Conservation (phyloP, 2,113 vertebrate genomes). For the Helogale parvula region DNA sequence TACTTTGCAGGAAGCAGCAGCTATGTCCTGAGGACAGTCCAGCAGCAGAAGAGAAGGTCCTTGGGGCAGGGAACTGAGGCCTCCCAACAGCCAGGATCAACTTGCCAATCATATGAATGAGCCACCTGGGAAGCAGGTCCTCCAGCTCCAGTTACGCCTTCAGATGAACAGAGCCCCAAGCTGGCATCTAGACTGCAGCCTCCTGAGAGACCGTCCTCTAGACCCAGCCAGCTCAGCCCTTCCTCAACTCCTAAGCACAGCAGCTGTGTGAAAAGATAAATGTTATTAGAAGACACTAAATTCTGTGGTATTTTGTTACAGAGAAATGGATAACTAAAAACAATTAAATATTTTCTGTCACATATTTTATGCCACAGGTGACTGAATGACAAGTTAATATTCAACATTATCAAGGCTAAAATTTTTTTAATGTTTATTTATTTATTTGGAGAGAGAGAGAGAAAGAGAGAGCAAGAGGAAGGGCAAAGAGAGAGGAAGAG, state of each 20-base stretch:
- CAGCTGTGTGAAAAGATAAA: background rate
- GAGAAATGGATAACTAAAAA: background rate
- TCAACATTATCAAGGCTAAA: background rate
- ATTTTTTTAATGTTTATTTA: too few species aligned
- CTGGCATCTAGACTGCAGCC: too few species aligned
- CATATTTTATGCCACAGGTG: background rate
- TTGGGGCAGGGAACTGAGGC: background rate
- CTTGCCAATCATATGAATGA: background rate
- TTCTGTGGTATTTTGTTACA: background rate
- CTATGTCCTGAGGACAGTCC: background rate
- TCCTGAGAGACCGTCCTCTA: background rate
- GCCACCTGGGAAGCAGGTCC: background rate
- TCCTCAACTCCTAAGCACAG: too few species aligned
- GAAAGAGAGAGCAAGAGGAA: too few species aligned
- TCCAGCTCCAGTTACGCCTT: background rate
- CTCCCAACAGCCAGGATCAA: background rate
- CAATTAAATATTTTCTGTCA: background rate
- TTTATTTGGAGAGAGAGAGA: too few species aligned
- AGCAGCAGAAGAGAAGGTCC: background rate
- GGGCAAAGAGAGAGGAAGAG: background rate
- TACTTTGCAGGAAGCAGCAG: background rate
- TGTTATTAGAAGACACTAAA: background rate
- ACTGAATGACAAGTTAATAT: background rate
- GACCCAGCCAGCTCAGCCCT: background rate
- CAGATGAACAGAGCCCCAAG: background rate